Evolutionary conservation across 1,140 invertebrate genomes (phyloP).

Genomic region (Diuraphis noxia): DNA sequence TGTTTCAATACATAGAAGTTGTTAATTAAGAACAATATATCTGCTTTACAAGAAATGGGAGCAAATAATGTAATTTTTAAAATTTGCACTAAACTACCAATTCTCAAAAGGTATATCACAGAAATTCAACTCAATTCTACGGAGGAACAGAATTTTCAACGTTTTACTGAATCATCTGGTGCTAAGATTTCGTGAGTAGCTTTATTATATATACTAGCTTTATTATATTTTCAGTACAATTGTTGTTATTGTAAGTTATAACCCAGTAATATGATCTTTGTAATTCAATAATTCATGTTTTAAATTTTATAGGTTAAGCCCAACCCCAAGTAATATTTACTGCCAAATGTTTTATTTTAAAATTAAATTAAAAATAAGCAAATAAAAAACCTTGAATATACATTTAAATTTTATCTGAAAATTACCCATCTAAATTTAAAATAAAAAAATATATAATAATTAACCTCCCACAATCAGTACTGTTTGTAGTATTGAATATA

Average conservation of each 20-base stretch:
- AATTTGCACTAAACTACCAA: conserved; percentile 75
- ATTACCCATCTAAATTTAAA: too few species aligned
- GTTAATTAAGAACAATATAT: conserved; percentile 63
- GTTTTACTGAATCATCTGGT: conserved; percentile 74
- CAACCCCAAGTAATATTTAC: not conserved
- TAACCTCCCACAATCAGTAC: too few species aligned
- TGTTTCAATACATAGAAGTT: conserved; percentile 58
- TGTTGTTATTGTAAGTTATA: not conserved
- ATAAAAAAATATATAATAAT: too few species aligned
- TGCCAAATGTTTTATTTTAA: not conserved
- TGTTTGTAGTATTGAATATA: too few species aligned
- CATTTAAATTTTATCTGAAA: too few species aligned
- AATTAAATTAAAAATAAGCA: not conserved
- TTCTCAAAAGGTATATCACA: conserved; percentile 74
- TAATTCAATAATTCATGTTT: not conserved
- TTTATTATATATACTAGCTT: conserved; percentile 58
- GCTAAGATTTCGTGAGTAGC: conserved; percentile 72
- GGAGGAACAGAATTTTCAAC: conserved; percentile 68
- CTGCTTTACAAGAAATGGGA: conserved; percentile 69
- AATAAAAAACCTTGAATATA: not conserved
- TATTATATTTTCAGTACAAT: not conserved
- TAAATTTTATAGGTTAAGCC: not conserved
- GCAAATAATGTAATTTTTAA: conserved; percentile 80
- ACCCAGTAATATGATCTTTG: too few species aligned
- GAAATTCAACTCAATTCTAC: conserved; percentile 70